Evolutionary conservation across 37 sponge, comb jelly and placozoan genomes (phyloP), one percentile per base, ranked within the genome.

Genomic region (Spongilla lacustris): DNA sequence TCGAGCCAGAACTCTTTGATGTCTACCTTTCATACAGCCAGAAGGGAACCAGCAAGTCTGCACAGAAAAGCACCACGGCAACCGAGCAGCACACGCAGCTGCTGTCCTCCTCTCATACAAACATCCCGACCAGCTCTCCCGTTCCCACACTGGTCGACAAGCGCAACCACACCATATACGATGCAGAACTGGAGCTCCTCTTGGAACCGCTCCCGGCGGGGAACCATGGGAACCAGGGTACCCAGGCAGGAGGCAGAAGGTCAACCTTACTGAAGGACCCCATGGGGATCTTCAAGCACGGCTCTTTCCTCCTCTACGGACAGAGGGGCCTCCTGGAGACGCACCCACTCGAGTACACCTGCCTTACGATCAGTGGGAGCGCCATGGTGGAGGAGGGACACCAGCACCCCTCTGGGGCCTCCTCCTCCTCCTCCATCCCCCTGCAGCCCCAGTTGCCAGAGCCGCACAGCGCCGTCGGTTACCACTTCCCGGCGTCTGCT

Each of bases 291-390:
- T 90, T 85, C 73, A 74, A 85, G 23, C 86, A 90, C 41, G 91
- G 91, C 49, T 90, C 91, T 4, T 90, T 85, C 67, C 86, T 90
- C 49, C 86, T 90, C 30, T 90, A 81, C 71, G 24, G 34, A 22
- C 91, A 90, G 76, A 31, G 91, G 48, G 91, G 91, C 8, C 86
- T 90, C 9, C 82, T 90, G 10, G 91, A 90, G 82, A 85, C 91
- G 1, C 77, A 76, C 27, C 91, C 91, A 2, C 78, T 90, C 23
- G 36, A 75, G 71, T 90, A 90, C 80, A 66, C 73, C 26, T 90
- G 91, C 37, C 8, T 69, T 11, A 76, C 82, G 23, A 76, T 90
- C 34, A 69, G 82, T 46, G 76, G 82, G 10, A 69, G 78, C 50
- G 83, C 78, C 33, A 72, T 70, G 6, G 91, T 90, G 17, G 69